Percentiles rank a stretch among this genome's conserved stretches.
Evolutionary conservation across 2,888 invertebrate genomes (phyloP).

Genomic region (Galerucella nymphaeae): DNA sequence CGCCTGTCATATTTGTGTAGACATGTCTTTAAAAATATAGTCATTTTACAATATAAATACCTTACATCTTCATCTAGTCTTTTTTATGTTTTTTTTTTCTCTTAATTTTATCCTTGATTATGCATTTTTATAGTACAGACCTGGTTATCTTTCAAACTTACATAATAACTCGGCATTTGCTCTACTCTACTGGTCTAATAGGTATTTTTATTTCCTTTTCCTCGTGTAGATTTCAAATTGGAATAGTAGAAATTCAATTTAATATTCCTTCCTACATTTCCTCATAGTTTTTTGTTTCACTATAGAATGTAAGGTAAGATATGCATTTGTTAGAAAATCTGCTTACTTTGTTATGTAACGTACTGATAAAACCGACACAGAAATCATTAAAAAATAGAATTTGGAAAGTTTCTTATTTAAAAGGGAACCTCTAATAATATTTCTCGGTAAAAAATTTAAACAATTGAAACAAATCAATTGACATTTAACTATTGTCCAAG

Average conservation of each 20-base stretch:
- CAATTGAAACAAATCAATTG: too few relatives aligned
- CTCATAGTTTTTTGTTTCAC: neutral
- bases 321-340: slow-evolving; percentile 18
- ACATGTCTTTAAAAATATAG: too few relatives aligned
- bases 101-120: too few relatives aligned
- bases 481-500: too few relatives aligned
- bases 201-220: slow-evolving; percentile 40
- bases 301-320: neutral
- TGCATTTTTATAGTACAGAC: neutral
- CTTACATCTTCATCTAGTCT: too few relatives aligned
- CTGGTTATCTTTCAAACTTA: slow-evolving; percentile 14
- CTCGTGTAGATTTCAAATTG: slow-evolving; percentile 27
- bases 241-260: neutral
- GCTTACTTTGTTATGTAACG: neutral
- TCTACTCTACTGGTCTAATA: slow-evolving; percentile 43
- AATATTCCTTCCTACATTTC: neutral
- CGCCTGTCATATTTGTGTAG: too few relatives aligned
- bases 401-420: too few relatives aligned
- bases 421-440: too few relatives aligned
- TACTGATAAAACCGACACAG: neutral
- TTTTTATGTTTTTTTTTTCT: too few relatives aligned
- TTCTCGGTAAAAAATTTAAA: too few relatives aligned
- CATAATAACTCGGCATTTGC: slow-evolving; percentile 38
- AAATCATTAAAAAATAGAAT: neutral
- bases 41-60: too few relatives aligned